Evolutionary conservation across 2,797 vertebrate species (phyloP).

Genomic region (Gymnothorax javanicus): DNA sequence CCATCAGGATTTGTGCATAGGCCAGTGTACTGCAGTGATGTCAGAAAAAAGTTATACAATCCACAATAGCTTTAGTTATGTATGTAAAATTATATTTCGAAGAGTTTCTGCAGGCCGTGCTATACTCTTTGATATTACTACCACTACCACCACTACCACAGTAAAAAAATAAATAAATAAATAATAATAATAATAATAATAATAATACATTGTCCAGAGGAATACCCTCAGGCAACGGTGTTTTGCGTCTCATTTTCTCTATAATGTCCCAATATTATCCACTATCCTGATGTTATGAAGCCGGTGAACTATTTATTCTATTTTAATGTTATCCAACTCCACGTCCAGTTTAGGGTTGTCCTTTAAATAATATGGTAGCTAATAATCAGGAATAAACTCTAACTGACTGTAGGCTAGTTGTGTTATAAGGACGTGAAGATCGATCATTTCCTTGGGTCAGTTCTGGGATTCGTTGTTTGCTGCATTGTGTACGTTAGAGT

Average conservation of each 20-base stretch:
- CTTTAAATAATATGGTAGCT: background rate
- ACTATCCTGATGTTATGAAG: background rate
- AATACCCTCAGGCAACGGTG: background rate
- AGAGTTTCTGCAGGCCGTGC: too few relatives aligned
- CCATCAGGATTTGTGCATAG: too few relatives aligned
- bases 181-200: background rate
- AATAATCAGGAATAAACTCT: background rate
- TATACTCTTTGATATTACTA: background rate
- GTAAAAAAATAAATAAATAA: background rate
- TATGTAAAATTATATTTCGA: too few relatives aligned
- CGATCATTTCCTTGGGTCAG: background rate
- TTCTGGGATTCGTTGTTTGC: background rate
- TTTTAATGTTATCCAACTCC: background rate
- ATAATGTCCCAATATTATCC: background rate
- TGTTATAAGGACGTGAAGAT: background rate
- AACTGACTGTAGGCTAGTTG: background rate
- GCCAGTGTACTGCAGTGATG: too few relatives aligned
- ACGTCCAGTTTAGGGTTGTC: background rate
- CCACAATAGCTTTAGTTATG: too few relatives aligned
- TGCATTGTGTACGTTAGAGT: background rate
- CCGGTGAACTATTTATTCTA: background rate
- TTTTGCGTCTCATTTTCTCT: background rate
- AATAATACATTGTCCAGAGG: background rate
- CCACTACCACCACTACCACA: background rate
- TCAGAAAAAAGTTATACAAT: too few relatives aligned